Evolutionary conservation across 2,797 vertebrate species (phyloP).

Genomic region (Pangasius djambal): DNA sequence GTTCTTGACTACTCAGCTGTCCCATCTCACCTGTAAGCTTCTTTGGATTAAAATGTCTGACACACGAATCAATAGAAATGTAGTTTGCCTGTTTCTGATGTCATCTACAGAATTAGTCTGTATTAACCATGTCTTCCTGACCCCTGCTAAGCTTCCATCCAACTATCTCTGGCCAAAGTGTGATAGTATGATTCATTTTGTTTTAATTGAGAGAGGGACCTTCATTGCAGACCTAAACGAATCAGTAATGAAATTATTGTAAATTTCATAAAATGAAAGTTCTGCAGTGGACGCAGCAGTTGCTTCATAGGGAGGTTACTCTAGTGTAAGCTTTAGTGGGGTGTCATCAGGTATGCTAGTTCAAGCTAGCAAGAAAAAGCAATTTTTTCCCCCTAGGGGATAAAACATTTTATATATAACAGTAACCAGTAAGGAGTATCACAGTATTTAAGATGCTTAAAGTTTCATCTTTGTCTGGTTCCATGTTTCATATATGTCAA

Average conservation of each 20-base stretch:
- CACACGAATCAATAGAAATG: neutral
- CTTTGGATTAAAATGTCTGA: neutral
- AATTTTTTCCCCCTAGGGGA: neutral
- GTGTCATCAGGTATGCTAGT: neutral
- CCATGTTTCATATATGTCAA: neutral
- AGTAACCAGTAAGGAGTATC: neutral
- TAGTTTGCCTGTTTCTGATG: neutral
- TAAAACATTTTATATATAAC: neutral
- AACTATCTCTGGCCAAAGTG: neutral
- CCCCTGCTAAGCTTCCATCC: neutral
- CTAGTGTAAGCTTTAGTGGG: neutral
- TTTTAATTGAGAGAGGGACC: neutral
- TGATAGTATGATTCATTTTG: neutral
- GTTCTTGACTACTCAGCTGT: neutral
- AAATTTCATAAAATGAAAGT: neutral
- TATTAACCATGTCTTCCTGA: neutral
- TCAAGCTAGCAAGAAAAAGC: neutral
- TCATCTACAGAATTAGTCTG: neutral
- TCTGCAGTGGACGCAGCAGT: neutral
- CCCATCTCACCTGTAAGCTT: neutral
- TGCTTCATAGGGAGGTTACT: neutral
- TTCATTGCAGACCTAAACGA: neutral
- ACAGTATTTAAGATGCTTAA: neutral
- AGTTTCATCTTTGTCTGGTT: neutral
- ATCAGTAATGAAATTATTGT: neutral